phyloP scores from a whole-genome alignment of 2,888 invertebrate species.

The Axea sp. region DNA sequence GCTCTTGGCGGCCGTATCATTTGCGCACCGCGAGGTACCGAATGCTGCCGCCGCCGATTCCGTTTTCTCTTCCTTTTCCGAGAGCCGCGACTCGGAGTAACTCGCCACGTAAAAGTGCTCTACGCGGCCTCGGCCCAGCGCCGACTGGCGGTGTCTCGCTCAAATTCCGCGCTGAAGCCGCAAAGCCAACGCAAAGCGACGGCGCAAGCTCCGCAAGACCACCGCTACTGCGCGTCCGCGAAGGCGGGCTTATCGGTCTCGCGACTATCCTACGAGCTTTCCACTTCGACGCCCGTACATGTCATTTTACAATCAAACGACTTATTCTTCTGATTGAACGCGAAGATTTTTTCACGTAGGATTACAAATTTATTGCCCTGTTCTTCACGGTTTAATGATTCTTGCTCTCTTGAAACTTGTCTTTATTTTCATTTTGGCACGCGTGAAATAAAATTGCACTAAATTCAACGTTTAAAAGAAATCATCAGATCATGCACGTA shows the following conservation, averaged over 20 bases:
- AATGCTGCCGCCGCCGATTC: constrained; percentile 14
- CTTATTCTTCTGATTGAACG: background rate
- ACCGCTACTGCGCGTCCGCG: constrained; percentile 36
- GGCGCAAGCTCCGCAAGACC: constrained; percentile 53
- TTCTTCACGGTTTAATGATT: too few relatives aligned
- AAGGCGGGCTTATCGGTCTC: constrained; percentile 48
- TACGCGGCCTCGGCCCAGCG: constrained; percentile 73
- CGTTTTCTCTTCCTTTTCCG: constrained; percentile 35
- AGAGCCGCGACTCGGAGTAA: constrained; percentile 61
- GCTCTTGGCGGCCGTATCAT: constrained; percentile 62
- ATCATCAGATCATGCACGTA: too few relatives aligned
- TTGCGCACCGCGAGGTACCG: constrained; percentile 64
- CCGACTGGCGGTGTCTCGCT: constrained; percentile 66
- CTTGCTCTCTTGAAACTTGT: too few relatives aligned
- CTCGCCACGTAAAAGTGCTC: constrained; percentile 66
- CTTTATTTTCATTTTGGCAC: too few relatives aligned
- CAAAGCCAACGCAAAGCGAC: constrained; percentile 25
- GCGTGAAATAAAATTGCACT: too few relatives aligned
- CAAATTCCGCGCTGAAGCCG: constrained; percentile 53
- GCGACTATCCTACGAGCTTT: constrained; percentile 2
- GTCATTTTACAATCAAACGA: constrained; percentile 6
- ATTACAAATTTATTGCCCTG: too few relatives aligned
- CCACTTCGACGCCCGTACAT: background rate
- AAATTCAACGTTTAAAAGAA: too few relatives aligned
- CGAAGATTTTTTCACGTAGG: too few relatives aligned